Conservation (phyloP, 2,797 vertebrate species). For the Tenualosa ilisha region DNA sequence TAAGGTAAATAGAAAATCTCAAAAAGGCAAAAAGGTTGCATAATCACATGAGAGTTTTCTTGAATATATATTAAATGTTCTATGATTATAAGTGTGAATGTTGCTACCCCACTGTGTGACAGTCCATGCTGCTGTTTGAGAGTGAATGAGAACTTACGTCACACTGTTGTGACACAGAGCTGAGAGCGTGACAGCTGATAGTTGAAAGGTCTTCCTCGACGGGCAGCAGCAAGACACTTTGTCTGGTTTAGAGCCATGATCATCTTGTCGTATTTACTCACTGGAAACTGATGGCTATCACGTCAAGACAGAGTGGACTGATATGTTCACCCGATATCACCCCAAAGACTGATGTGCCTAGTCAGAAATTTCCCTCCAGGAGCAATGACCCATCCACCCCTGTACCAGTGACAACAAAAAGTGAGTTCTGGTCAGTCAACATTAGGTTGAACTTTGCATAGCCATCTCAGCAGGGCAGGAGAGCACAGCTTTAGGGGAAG, state of each 20-base stretch:
- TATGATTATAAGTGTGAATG: not conserved
- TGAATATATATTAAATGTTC: not conserved
- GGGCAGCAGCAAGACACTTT: not conserved
- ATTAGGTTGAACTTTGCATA: not conserved
- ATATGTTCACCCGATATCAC: not conserved
- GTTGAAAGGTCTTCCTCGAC: not conserved
- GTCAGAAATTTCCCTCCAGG: not conserved
- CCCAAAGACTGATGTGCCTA: not conserved
- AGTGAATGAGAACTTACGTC: not conserved
- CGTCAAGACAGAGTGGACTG: not conserved
- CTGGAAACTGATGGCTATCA: constrained; percentile 6
- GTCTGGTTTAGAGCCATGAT: not conserved
- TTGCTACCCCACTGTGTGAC: not conserved
- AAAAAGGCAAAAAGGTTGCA: no score
- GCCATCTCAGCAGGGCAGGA: not conserved
- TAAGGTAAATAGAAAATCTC: no score
- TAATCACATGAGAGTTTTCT: no score
- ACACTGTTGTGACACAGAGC: not conserved
- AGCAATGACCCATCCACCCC: not conserved
- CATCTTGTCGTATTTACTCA: not conserved
- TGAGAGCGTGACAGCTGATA: not conserved
- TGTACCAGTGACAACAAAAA: not conserved
- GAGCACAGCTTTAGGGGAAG: not conserved
- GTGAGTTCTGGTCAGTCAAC: not conserved
- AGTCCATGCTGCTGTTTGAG: not conserved